These are phyloP conservation scores for Uloborus diversus DNA, from an alignment of 1,140 invertebrate genomes.

Conservation along the genomic window DNA sequence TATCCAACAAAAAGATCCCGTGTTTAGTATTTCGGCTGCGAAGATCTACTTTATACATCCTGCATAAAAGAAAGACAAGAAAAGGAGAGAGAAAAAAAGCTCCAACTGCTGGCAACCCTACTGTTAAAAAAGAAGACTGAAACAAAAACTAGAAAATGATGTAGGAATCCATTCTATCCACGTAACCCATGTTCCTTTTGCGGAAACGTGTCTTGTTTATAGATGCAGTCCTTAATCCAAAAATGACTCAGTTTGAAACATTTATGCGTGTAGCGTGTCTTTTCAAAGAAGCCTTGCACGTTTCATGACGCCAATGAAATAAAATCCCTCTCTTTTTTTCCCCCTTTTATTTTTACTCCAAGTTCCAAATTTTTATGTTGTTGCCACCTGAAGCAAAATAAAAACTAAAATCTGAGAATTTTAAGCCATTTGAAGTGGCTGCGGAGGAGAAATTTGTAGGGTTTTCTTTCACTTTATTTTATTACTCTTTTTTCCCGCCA, in stretches of 20 bases:
- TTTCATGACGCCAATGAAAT: slow-evolving; percentile 51
- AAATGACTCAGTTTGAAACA: slow-evolving; percentile 50
- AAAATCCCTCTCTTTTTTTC: slow-evolving; percentile 18
- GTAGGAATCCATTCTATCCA: slow-evolving; percentile 31
- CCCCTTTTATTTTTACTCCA: not conserved
- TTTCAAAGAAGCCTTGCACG: slow-evolving; percentile 51
- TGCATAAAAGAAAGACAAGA: not conserved
- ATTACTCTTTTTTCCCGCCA: not conserved
- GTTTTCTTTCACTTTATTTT: not conserved
- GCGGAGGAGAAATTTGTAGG: not conserved
- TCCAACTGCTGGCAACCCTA: slow-evolving; percentile 1
- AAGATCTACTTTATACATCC: slow-evolving; percentile 15
- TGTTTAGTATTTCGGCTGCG: slow-evolving; percentile 28
- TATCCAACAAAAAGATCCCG: not conserved
- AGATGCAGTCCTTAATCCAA: slow-evolving; percentile 46
- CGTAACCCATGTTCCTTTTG: slow-evolving; percentile 45
- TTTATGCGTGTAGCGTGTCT: slow-evolving; percentile 48
- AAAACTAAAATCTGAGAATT: slow-evolving; percentile 4
- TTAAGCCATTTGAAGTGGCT: slow-evolving; percentile 13
- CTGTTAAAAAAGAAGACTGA: slow-evolving; percentile 27
- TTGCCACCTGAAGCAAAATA: slow-evolving; percentile 6
- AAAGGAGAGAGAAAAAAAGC: not conserved
- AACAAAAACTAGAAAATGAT: slow-evolving; percentile 10
- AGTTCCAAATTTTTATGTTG: not conserved
- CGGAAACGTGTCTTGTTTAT: slow-evolving; percentile 45